Evolutionary conservation across 2,888 invertebrate genomes (phyloP), one percentile per base, ranked within the genome.

Genomic region (Oligia strigilis): DNA sequence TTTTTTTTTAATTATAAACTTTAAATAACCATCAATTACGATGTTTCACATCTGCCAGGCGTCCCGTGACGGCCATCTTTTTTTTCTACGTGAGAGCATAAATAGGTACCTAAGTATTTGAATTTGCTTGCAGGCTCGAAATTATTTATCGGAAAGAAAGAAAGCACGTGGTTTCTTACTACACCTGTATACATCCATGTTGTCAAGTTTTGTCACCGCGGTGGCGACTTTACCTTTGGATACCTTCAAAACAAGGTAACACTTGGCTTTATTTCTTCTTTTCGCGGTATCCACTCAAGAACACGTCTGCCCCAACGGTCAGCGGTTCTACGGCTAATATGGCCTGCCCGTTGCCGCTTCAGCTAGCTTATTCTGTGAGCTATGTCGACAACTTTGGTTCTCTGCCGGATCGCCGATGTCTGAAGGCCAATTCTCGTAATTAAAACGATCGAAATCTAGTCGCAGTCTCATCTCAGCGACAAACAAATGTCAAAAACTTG

Each of bases 171-270:
- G 98, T 82, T 98, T 99, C 78, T 95, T 98, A 84, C 97, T 99
- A 73, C 99, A 99, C 95, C 99, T 99, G 92, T 97, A 97, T 77
- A 98, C 99, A 65, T 99, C 99, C 75, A 99, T 99, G 98, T 98
- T 99, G 87, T 98, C 99, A 80, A 99, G 99, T 69, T 97, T 99
- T 52, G 97, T 99, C 71, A 99, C 99, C 5, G 99, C 99, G 0
- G 97, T 98, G 46, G 98, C 99, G 9, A 99, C 99, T 0, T 98
- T 99, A 98, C 99, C 99, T 0, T 98, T 99, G 36, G 99, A 99
- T 95, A 99, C 99, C 91, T 99, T 99, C 29, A 99, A 99, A 97
- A 99, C 99, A 11, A 98, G 98, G 98, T 98, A 94, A 93, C 11
- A 36, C 13, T 29, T 29, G 29, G 29, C 29, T 29, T 29, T 29